Evolutionary conservation across 2,797 vertebrate genomes (phyloP), one percentile per base, ranked within the genome.

Genomic region (Gymnodraco acuticeps): DNA sequence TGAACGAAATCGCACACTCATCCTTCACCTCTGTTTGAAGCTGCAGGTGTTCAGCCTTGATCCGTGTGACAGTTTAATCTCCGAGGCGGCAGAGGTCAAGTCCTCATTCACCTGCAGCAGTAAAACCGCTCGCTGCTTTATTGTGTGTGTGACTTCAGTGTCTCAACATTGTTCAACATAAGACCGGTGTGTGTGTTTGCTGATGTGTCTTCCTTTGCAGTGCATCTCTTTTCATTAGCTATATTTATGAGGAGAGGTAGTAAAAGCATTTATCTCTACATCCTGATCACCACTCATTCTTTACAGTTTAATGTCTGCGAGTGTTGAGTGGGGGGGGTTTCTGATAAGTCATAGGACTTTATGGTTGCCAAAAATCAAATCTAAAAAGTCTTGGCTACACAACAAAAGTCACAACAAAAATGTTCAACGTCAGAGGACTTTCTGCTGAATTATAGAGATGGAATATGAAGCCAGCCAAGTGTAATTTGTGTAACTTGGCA

Each of bases 41-140:
- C 33, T 38, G 33, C 33, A 38, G 33, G 33, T 38, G 33, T 38
- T 38, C 33, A 38, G 33, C 33, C 33, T 38, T 38, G 33, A 38
- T 38, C 33, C 8, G 33, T 38, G 33, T 38, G 33, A 38, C 33
- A 9, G 33, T 38, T 38, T 38, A 38, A 38, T 38, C 33, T 38
- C 33, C 6, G 33, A 9, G 33, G 33, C 8, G 2, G 33, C 33
- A 38, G 33, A 38, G 33, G 33, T 38, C 33, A 9, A 27, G 61
- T 70, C 75, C 80, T 19, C 3, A n/a, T 19, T 70, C 70, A 70
- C 55, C 55, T 75, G 23, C 15, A 31, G 23, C 53, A n/a, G 42
- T 59, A 42, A 41, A 70, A 51, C 20, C 17, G 10, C 43, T 27
- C 43, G 5, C 33, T 9, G 33, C 33, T 38, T 38, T 38, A 38